Conservation (phyloP, 2,888 invertebrate species). For the Tigriopus californicus region DNA sequence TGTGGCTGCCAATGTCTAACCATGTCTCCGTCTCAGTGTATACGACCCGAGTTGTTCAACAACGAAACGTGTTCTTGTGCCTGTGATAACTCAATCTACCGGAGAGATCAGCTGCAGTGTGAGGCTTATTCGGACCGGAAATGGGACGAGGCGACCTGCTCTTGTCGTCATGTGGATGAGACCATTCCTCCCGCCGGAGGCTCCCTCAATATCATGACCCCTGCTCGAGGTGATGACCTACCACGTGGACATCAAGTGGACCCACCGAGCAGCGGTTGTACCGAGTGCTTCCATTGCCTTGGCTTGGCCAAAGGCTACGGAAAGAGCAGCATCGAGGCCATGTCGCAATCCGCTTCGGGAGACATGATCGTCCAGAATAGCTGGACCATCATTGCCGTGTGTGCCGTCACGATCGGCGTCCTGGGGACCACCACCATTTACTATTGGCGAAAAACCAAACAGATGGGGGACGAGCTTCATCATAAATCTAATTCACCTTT, state of each 20-base stretch:
- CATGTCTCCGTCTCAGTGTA: neutral
- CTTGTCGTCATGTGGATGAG: neutral
- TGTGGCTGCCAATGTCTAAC: constrained; percentile 8
- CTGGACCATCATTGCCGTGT: constrained; percentile 3
- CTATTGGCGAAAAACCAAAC: constrained; percentile 6
- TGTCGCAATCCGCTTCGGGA: neutral
- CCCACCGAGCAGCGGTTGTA: neutral
- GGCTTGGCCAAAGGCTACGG: neutral
- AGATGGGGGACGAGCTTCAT: neutral
- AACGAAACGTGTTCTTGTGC: constrained; percentile 10
- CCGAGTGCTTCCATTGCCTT: neutral
- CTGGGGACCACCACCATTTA: neutral
- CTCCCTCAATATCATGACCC: neutral
- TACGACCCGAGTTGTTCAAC: neutral
- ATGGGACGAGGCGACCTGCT: neutral
- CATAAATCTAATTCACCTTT: too few species aligned
- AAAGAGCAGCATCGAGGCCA: neutral
- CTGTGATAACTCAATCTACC: neutral
- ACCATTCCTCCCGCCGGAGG: neutral
- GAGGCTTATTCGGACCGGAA: neutral
- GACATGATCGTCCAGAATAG: neutral
- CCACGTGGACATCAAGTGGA: neutral
- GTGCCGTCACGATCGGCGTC: neutral
- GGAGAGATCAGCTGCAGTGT: neutral
- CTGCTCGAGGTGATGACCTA: neutral